A percentile compares a stretch with the other conserved stretches of the same genome.
Evolutionary conservation across 2,888 invertebrate genomes (phyloP).

Genomic region (Idaea straminata): DNA sequence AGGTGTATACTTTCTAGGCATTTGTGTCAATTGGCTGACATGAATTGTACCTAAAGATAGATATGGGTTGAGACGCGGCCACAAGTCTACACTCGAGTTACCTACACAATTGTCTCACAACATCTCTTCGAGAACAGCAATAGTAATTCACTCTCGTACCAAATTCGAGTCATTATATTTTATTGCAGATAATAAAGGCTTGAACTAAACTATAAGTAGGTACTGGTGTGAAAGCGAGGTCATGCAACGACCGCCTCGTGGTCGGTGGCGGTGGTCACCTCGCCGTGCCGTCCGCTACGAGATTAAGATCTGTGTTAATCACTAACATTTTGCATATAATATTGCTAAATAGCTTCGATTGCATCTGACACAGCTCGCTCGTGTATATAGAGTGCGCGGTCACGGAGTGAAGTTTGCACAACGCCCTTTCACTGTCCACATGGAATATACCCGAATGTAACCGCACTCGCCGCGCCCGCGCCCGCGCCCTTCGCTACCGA

Average conservation of each 20-base stretch:
- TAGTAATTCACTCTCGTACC: background rate
- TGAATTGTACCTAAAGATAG: no score
- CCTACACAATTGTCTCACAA: background rate
- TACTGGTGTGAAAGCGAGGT: background rate
- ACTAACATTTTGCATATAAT: background rate
- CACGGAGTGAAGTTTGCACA: conserved; percentile 32
- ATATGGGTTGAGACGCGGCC: no score
- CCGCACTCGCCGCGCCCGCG: conserved; percentile 8
- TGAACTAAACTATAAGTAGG: background rate
- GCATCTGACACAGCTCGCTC: background rate
- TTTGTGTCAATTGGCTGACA: background rate
- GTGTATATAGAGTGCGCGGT: background rate
- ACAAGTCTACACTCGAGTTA: background rate
- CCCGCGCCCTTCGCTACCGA: conserved; percentile 15
- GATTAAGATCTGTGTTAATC: background rate
- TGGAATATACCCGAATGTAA: conserved; percentile 36
- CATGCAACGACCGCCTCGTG: background rate
- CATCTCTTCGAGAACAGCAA: background rate
- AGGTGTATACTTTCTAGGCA: background rate
- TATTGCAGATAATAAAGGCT: background rate
- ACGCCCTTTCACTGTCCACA: conserved; percentile 43
- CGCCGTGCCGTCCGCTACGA: background rate
- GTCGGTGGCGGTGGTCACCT: no score
- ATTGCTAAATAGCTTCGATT: background rate
- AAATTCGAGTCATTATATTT: background rate